Percentiles rank a stretch among this genome's conserved stretches.
These are phyloP conservation scores for Spodoptera exigua DNA, from an alignment of 2,888 invertebrate genomes.

Conservation along the genomic window DNA sequence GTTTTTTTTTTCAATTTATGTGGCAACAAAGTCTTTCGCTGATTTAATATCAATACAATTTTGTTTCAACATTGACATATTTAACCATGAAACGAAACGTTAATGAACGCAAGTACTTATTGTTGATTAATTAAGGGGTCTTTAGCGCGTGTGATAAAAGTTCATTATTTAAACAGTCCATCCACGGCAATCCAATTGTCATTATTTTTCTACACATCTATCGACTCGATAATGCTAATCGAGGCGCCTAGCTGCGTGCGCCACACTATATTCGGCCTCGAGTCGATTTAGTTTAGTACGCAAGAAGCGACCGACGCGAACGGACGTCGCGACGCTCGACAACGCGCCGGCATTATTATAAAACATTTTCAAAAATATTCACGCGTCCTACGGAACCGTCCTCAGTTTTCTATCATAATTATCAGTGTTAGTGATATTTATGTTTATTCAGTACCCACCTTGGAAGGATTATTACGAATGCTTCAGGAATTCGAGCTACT, in stretches of 20 bases:
- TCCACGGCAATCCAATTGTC: conserved; percentile 56
- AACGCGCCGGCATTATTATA: conserved; percentile 71
- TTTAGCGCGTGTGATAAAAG: conserved; percentile 32
- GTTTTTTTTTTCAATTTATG: no score
- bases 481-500: conserved; percentile 51
- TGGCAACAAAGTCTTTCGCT: no score
- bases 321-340: conserved; percentile 67
- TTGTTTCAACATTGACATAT: no score
- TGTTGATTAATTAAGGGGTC: conserved; percentile 1
- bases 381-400: conserved; percentile 80
- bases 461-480: conserved; percentile 59
- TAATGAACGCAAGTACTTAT: no score
- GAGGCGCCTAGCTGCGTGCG: conserved; percentile 76
- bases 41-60: no score
- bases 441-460: conserved; percentile 56
- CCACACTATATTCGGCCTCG: conserved; percentile 75
- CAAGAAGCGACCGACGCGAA: conserved; percentile 69
- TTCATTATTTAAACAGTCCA: conserved; percentile 35
- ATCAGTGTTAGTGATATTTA: conserved; percentile 65
- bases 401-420: conserved; percentile 70
- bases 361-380: conserved; percentile 66
- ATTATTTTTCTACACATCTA: conserved; percentile 61
- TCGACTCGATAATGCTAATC: conserved; percentile 79
- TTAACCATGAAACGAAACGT: no score
- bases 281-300: conserved; percentile 82